A percentile compares a stretch with the other conserved stretches of the same genome.
Conservation (phyloP, 2,797 vertebrate species). For the Sphaeramia orbicularis region DNA sequence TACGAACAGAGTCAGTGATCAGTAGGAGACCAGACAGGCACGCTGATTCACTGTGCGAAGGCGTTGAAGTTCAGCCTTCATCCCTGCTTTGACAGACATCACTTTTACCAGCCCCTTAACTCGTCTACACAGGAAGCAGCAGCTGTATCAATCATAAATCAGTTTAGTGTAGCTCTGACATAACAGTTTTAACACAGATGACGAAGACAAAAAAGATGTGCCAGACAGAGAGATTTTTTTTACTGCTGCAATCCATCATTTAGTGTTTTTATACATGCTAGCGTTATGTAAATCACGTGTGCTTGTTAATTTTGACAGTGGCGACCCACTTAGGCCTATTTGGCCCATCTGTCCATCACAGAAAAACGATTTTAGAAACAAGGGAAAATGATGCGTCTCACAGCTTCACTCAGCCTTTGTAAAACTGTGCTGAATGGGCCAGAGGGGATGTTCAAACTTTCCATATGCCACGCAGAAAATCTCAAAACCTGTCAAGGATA, state of each 20-base stretch:
- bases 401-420: neutral
- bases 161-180: constrained; percentile 27
- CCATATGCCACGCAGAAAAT: neutral
- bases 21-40: constrained; percentile 11
- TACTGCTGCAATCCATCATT: constrained; percentile 30
- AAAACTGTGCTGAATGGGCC: neutral
- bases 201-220: constrained; percentile 21
- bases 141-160: constrained; percentile 51
- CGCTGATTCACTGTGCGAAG: constrained; percentile 19
- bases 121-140: constrained; percentile 24
- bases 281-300: constrained; percentile 30
- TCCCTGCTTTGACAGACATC: constrained; percentile 47
- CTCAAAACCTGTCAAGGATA: constrained; percentile 4
- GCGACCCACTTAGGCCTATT: neutral
- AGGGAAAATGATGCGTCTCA: neutral
- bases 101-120: constrained; percentile 46
- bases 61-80: constrained; percentile 26
- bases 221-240: constrained; percentile 17
- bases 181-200: constrained; percentile 31
- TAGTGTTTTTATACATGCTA: constrained; percentile 34
- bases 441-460: neutral
- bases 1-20: constrained; percentile 11
- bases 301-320: constrained; percentile 1
- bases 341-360: constrained; percentile 3
- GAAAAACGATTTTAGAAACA: neutral